These are phyloP conservation scores for Platorchestia sp. DNA, from an alignment of 1,140 invertebrate species.

Conservation along the genomic window DNA sequence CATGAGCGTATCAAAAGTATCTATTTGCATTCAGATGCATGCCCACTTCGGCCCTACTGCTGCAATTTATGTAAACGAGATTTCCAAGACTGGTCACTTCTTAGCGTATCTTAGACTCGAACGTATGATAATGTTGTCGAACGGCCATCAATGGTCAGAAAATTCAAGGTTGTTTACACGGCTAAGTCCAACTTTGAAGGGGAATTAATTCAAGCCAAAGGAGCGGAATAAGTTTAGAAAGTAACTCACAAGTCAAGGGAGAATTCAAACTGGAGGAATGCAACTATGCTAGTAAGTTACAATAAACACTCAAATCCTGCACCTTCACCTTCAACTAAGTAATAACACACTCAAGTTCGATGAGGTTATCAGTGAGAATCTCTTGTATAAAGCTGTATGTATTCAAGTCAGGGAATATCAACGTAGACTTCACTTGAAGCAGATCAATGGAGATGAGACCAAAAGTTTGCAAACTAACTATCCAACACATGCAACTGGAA, in stretches of 20 bases:
- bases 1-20: constrained; percentile 16
- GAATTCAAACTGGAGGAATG: not conserved
- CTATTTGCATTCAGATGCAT: not conserved
- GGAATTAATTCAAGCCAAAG: not conserved
- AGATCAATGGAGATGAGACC: not conserved
- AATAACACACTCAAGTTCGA: not conserved
- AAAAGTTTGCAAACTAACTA: not conserved
- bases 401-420: not conserved
- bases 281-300: not conserved
- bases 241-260: not conserved
- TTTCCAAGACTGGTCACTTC: not conserved
- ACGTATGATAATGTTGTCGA: not conserved
- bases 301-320: not conserved
- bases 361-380: not conserved
- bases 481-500: not conserved
- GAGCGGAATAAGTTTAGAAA: not conserved
- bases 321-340: not conserved
- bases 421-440: not conserved
- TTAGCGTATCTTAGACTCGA: not conserved
- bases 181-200: not conserved
- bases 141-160: not conserved
- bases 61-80: not conserved
- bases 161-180: not conserved
- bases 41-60: not conserved
- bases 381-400: not conserved